phyloP scores from a whole-genome alignment of 2,113 vertebrate genomes.

The Neolamprologus devosi region DNA sequence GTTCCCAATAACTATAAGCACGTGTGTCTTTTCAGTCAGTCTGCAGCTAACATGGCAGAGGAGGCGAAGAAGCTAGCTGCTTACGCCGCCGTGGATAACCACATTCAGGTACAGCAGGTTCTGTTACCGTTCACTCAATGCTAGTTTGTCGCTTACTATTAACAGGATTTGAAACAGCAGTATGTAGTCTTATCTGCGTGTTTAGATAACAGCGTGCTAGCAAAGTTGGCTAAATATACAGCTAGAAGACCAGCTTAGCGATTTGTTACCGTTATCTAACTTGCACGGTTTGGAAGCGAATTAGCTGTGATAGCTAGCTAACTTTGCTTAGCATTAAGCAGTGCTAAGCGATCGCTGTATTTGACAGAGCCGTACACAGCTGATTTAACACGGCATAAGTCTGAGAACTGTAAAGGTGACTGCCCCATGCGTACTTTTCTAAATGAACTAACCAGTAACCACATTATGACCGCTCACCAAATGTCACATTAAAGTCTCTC shows the following conservation, averaged over 20 bases:
- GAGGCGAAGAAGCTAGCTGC: slow-evolving; percentile 74
- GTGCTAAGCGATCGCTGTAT: background rate
- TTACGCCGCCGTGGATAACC: slow-evolving; percentile 67
- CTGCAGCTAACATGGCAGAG: slow-evolving; percentile 60
- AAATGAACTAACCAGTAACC: background rate
- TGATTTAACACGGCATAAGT: background rate
- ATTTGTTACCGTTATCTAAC: background rate
- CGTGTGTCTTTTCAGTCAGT: background rate
- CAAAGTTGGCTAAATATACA: background rate
- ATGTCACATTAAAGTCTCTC: background rate
- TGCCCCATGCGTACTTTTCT: background rate
- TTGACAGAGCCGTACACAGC: background rate
- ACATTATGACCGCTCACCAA: background rate
- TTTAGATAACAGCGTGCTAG: background rate
- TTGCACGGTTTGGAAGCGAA: background rate
- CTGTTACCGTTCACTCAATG: background rate
- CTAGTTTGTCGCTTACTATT: too few relatives aligned
- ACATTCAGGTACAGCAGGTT: slow-evolving; percentile 57
- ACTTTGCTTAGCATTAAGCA: background rate
- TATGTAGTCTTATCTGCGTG: background rate
- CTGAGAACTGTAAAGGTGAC: background rate
- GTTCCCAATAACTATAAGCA: background rate
- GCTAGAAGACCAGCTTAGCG: background rate
- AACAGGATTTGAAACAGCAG: background rate
- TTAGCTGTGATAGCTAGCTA: background rate